phyloP scores from a whole-genome alignment of 2,113 vertebrate species.

The Festucalex cinctus region DNA sequence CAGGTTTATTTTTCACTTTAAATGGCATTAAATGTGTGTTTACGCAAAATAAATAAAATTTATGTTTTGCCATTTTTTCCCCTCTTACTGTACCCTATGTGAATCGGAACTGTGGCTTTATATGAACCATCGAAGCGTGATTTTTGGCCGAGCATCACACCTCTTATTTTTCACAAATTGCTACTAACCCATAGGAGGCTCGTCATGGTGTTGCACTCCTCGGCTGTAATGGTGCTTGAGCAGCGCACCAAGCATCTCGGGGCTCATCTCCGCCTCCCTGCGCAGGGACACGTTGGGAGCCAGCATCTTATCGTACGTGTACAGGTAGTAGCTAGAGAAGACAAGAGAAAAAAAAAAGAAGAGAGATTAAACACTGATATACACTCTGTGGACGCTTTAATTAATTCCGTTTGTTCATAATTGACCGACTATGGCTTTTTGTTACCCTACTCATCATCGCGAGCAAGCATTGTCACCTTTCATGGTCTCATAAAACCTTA shows the following conservation, averaged over 20 bases:
- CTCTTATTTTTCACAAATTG: not conserved
- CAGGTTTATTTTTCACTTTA: too few relatives aligned
- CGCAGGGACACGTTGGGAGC: conserved; percentile 89
- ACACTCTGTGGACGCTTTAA: not conserved
- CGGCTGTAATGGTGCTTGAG: conserved; percentile 79
- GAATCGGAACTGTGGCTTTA: not conserved
- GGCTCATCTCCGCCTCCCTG: conserved; percentile 76
- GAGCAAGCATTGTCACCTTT: conserved; percentile 15
- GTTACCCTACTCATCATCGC: not conserved
- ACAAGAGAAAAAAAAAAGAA: not conserved
- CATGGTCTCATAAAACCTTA: conserved; percentile 20
- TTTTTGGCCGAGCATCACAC: not conserved
- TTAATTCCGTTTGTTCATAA: not conserved
- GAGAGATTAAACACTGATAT: conserved; percentile 12
- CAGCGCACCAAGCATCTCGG: conserved; percentile 72
- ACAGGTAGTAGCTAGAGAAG: conserved; percentile 85
- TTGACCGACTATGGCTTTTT: not conserved
- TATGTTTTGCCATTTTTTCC: not conserved
- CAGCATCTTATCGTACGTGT: conserved; percentile 96
- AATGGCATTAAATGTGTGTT: too few relatives aligned
- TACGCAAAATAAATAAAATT: not conserved
- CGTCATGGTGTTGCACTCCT: conserved; percentile 65
- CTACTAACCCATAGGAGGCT: conserved; percentile 70
- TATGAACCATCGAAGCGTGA: not conserved
- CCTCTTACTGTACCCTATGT: not conserved